A percentile compares a stretch with the other conserved stretches of the same genome.
Evolutionary conservation across 1,140 invertebrate species (phyloP).

Genomic region (Ditylenchus dipsaci): DNA sequence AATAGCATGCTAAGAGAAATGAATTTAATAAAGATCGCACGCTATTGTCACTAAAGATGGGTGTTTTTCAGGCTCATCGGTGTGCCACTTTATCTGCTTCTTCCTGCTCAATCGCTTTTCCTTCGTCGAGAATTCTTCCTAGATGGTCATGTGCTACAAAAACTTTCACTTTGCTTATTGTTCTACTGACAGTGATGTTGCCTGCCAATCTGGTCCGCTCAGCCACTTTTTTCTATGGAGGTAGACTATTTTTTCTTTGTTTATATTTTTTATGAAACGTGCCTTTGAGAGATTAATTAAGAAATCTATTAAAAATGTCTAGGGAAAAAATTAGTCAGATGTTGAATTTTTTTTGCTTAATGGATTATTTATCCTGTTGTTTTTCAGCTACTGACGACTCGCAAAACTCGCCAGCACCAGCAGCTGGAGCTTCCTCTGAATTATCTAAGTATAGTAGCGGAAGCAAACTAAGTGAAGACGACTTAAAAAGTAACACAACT

Average conservation of each 20-base stretch:
- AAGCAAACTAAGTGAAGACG: not conserved
- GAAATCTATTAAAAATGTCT: not conserved
- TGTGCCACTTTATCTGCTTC: too few relatives aligned
- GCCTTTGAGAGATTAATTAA: not conserved
- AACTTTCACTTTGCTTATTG: too few relatives aligned
- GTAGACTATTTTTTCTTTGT: not conserved
- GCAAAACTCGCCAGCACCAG: not conserved
- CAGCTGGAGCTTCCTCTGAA: not conserved
- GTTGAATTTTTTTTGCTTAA: not conserved
- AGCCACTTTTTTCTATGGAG: slow-evolving; percentile 2
- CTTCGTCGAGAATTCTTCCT: too few relatives aligned
- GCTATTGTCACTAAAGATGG: too few relatives aligned
- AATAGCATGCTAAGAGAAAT: too few relatives aligned
- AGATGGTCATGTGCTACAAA: too few relatives aligned
- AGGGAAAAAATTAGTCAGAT: not conserved
- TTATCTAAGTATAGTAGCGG: not conserved
- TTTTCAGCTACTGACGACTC: not conserved
- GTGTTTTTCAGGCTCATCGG: too few relatives aligned
- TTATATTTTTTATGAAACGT: not conserved
- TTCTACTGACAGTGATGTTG: too few relatives aligned
- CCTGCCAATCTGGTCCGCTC: not conserved
- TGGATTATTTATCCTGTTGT: not conserved
- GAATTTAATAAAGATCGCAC: too few relatives aligned
- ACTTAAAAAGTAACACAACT: not conserved
- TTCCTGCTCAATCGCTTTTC: too few relatives aligned